Evolutionary conservation across 1,140 invertebrate species (phyloP).

Genomic region (Fopius arisanus): DNA sequence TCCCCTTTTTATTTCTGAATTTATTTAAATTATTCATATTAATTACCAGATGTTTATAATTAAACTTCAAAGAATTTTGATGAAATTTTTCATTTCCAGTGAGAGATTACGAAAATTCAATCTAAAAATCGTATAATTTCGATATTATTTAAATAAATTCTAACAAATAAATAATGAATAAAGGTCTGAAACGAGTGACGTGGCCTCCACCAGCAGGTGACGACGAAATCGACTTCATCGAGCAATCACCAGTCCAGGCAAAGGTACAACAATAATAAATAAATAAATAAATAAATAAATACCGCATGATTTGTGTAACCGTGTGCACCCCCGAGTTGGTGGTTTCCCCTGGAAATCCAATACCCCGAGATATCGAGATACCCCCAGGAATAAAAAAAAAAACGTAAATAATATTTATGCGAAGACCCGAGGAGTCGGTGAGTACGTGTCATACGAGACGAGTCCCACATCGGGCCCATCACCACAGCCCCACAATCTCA

Average conservation of each 20-base stretch:
- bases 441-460: constrained; percentile 54
- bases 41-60: too few species aligned
- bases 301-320: background rate
- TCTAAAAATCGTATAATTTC: too few species aligned
- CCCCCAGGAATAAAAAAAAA: background rate
- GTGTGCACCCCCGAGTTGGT: background rate
- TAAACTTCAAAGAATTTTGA: too few species aligned
- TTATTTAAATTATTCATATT: too few species aligned
- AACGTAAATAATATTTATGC: constrained; percentile 23
- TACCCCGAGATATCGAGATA: background rate
- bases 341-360: background rate
- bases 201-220: constrained; percentile 82
- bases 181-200: constrained; percentile 81
- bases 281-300: background rate
- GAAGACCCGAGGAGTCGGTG: constrained; percentile 58
- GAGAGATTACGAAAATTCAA: too few species aligned
- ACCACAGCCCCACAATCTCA: constrained; percentile 42
- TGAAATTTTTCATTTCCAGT: too few species aligned
- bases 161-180: too few species aligned
- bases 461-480: constrained; percentile 50
- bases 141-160: too few species aligned
- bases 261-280: constrained; percentile 60
- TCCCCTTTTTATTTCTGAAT: too few species aligned
- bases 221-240: constrained; percentile 58
- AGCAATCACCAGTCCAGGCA: constrained; percentile 65